These are phyloP conservation scores for Laothoe populi DNA, from an alignment of 2,888 invertebrate species.

Conservation along the genomic window DNA sequence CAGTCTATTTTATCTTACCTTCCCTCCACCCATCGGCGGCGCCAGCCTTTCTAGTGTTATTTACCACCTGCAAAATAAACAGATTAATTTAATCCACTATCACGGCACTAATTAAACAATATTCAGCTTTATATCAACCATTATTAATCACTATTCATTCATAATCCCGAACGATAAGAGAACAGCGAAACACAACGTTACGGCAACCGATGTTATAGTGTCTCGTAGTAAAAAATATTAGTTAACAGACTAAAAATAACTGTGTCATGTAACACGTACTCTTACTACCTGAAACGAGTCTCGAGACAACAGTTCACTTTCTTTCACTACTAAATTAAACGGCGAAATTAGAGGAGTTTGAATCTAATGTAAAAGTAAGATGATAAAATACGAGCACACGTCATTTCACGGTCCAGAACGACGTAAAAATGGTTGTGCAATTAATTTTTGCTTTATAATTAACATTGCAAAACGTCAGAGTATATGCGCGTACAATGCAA, in stretches of 20 bases:
- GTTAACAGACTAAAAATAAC: slow-evolving; percentile 67
- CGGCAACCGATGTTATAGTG: slow-evolving; percentile 70
- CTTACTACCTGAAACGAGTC: slow-evolving; percentile 47
- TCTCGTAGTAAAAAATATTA: slow-evolving; percentile 60
- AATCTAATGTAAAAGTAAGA: slow-evolving; percentile 31
- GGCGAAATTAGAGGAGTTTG: slow-evolving; percentile 31
- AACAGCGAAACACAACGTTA: slow-evolving; percentile 54
- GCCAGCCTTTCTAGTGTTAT: slow-evolving; percentile 87
- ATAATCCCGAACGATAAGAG: slow-evolving; percentile 46
- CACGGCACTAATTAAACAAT: slow-evolving; percentile 46
- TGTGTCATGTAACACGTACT: slow-evolving; percentile 42
- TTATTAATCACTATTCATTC: slow-evolving; percentile 53
- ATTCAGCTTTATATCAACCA: slow-evolving; percentile 61
- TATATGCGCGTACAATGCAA: slow-evolving; percentile 17
- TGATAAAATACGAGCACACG: slow-evolving; percentile 49
- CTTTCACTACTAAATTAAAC: slow-evolving; percentile 36
- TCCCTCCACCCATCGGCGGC: slow-evolving; percentile 83
- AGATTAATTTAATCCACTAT: slow-evolving; percentile 44
- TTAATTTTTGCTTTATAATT: slow-evolving; percentile 54
- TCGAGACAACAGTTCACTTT: slow-evolving; percentile 46
- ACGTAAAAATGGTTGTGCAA: slow-evolving; percentile 63
- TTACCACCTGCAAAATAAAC: slow-evolving; percentile 83
- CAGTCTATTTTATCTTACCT: slow-evolving; percentile 54
- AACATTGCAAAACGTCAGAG: slow-evolving; percentile 47
- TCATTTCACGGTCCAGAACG: slow-evolving; percentile 64